phyloP scores from a whole-genome alignment of 2,888 invertebrate species.

The Nymphalis c-album region DNA sequence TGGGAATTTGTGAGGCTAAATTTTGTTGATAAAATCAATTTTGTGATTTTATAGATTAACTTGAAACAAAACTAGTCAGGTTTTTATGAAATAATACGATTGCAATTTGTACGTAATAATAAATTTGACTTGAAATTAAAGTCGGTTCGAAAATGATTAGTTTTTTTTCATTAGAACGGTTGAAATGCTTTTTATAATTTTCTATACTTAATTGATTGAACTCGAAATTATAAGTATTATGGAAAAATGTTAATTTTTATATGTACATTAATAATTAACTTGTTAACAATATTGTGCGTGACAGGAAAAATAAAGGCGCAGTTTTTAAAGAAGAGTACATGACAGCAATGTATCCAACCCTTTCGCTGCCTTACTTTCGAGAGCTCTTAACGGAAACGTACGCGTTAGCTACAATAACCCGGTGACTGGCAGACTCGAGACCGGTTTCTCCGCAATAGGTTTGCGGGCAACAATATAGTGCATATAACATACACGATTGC shows the following conservation, averaged over 20 bases:
- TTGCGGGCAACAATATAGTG: conserved; percentile 15
- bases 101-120: not conserved
- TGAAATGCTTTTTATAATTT: no score
- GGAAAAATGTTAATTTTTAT: no score
- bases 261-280: not conserved
- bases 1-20: conserved; percentile 1
- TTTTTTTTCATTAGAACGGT: no score
- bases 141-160: no score
- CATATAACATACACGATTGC: conserved; percentile 15
- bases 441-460: conserved; percentile 29
- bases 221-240: no score
- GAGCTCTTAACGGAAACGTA: conserved; percentile 33
- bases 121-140: no score
- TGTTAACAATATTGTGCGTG: not conserved
- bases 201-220: no score
- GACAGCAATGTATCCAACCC: conserved; percentile 20
- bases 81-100: not conserved
- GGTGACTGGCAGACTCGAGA: conserved; percentile 30
- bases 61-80: not conserved
- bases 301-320: not conserved
- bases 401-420: conserved; percentile 35
- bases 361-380: conserved; percentile 32
- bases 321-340: conserved; percentile 12
- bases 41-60: not conserved
- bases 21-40: not conserved